Evolutionary conservation across 2,888 invertebrate genomes (phyloP), one percentile per base, ranked within the genome.

Genomic region (Metacarcinus magister): DNA sequence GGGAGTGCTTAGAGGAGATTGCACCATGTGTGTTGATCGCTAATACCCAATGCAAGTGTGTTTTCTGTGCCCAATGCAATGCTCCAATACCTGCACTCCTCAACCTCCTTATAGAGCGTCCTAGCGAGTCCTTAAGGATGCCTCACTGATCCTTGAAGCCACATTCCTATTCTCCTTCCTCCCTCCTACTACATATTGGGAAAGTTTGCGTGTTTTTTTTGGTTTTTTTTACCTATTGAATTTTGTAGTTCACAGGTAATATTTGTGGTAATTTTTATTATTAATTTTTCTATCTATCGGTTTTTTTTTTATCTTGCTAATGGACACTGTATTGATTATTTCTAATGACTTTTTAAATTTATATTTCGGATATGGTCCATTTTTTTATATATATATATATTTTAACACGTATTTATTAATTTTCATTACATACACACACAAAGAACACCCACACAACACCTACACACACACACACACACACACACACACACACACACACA

Each of bases 1-100:
- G 67, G 67, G 67, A 67, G 67, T 67, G 67, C 67, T 67, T n/a
- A 23, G n/a, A 67, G 67, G n/a, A 67, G 67, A 67, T 67, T 67
- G 67, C 67, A 23, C 67, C 67, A n/a, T 5, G 67, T 5, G 23
- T 67, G 67, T 19, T 67, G 67, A 67, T 67, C 67, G 67, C 67
- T 67, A 67, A 67, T 67, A 67, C 67, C n/a, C 28, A 4, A 5
- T n/a, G 82, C 10, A 82, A 82, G 32, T 82, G 82, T 82, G 82
- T 82, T 82, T 32, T 82, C 7, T 13, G 32, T 32, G 32, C 19
- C 28, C n/a, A 2, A 4, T 82, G 82, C 32, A 82, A 82, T 32
- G 32, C 32, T 32, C 10, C 32, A 32, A 82, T 82, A 67, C 67
- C 67, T 67, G 67, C n/a, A 67, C 16, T 67, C 67, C 67, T 67